A percentile compares a stretch with the other conserved stretches of the same genome.
phyloP scores from a whole-genome alignment of 2,797 vertebrate genomes.

The Melanotaenia boesemani region DNA sequence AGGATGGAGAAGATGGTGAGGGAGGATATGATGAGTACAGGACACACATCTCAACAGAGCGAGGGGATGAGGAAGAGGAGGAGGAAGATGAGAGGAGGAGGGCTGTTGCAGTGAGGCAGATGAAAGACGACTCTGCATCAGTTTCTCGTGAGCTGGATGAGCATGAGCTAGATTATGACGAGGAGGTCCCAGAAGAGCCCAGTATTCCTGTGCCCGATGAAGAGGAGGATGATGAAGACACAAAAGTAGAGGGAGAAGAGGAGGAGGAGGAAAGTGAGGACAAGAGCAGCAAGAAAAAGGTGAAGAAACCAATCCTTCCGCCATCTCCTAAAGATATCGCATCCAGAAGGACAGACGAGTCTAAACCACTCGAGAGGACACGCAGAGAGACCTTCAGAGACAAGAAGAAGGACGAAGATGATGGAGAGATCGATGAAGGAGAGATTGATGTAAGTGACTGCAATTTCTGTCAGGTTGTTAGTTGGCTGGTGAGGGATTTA shows the following conservation, averaged over 20 bases:
- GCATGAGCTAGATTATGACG: constrained; percentile 97
- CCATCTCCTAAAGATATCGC: constrained; percentile 73
- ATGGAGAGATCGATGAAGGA: constrained; percentile 97
- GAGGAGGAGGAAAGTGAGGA: constrained; percentile 74
- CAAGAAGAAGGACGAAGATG: constrained; percentile 95
- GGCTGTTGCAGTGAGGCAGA: constrained; percentile 83
- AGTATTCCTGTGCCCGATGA: constrained; percentile 81
- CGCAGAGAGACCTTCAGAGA: constrained; percentile 88
- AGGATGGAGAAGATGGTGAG: constrained; percentile 66
- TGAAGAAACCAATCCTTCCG: constrained; percentile 79
- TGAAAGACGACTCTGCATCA: constrained; percentile 91
- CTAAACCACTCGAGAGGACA: constrained; percentile 74
- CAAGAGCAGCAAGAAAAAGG: constrained; percentile 70
- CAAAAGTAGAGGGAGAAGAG: constrained; percentile 79
- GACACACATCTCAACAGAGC: constrained; percentile 39
- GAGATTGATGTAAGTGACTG: constrained; percentile 95
- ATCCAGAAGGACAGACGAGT: constrained; percentile 74
- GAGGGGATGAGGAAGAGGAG: constrained; percentile 79
- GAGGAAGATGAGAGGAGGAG: constrained; percentile 78
- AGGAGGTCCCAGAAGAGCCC: constrained; percentile 95
- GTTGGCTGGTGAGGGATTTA: background rate
- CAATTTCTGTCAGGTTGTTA: background rate
- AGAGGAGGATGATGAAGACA: constrained; percentile 87
- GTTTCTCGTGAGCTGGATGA: constrained; percentile 95
- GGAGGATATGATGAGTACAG: constrained; percentile 34